Evolutionary conservation across 1,140 invertebrate genomes (phyloP).

Genomic region (Bombus ignitus): DNA sequence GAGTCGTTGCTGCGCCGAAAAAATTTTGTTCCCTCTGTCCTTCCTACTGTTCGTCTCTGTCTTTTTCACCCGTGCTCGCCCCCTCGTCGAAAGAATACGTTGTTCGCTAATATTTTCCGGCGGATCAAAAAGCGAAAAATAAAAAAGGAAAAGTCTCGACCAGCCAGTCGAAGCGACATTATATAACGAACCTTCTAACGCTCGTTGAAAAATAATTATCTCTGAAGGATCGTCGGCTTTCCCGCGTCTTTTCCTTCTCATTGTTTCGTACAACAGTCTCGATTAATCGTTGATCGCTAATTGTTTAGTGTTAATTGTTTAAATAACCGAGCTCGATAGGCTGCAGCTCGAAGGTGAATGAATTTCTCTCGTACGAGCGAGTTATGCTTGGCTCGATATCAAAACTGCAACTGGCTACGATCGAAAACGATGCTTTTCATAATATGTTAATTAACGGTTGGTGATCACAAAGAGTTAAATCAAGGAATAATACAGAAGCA

Average conservation of each 20-base stretch:
- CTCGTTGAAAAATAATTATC: conserved; percentile 47
- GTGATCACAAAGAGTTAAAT: too few relatives aligned
- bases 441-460: neutral
- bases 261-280: neutral
- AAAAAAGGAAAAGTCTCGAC: neutral
- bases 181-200: conserved; percentile 34
- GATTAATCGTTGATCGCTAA: conserved; percentile 5
- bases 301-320: conserved; percentile 34
- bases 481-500: too few relatives aligned
- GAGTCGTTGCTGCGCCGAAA: conserved; percentile 37
- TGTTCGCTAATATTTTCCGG: conserved; percentile 43
- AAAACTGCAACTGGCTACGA: conserved; percentile 26
- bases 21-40: conserved; percentile 6
- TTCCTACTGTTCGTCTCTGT: too few relatives aligned
- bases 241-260: neutral
- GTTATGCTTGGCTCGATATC: conserved; percentile 27
- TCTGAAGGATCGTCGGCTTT: conserved; percentile 7
- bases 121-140: neutral
- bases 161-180: conserved; percentile 22
- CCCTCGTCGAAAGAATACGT: conserved; percentile 29
- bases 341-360: neutral
- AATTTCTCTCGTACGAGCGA: neutral
- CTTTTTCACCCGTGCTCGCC: neutral
- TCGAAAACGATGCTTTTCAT: neutral
- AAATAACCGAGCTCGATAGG: neutral